A percentile compares a stretch with the other conserved stretches of the same genome.
Conservation (phyloP, 2,113 vertebrate genomes). For the human region GRCh38 chr5:97743001-97743500, state of each 20-base stretch:
- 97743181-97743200: not conserved
- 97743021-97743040: no score
- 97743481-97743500: not conserved
- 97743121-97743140: no score
- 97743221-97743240: constrained; percentile 21
- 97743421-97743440: not conserved
- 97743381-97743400: not conserved
- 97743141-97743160: no score
- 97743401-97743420: not conserved
- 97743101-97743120: no score
- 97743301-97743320: not conserved
- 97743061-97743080: no score
- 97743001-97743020: no score
- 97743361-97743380: not conserved
- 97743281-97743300: not conserved
- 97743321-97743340: not conserved
- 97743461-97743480: not conserved
- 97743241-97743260: not conserved
- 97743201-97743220: not conserved
- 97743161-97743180: not conserved
- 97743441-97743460: not conserved
- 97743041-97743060: no score
- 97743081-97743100: no score
- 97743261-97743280: not conserved
- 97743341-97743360: not conserved